Base-by-base conservation (phyloP, 2,113 vertebrate species). In the Phocoena phocoena region DNA sequence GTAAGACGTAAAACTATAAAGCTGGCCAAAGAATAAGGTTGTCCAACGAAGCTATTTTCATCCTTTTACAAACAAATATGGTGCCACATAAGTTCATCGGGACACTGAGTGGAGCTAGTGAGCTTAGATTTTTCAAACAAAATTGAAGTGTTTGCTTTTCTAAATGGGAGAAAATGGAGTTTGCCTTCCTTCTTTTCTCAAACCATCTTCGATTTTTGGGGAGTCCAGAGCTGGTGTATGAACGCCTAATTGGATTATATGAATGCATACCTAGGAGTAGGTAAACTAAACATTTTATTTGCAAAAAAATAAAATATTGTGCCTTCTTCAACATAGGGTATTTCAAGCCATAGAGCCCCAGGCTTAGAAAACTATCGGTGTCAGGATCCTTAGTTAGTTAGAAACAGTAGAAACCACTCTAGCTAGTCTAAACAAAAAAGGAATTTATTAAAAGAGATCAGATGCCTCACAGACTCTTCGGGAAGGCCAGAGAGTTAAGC, bases 21-120 rank as follows among this genome's bases (percentile, higher is more conserved):
- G 84, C 5, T 71, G 33, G 6, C 20, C n/a, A 26, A 81, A 96
- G 47, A 92, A 31, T 41, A 82, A 79, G 26, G 2, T 60, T 33
- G 28, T 86, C 31, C 41, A 77, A 26, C 8, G 31, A 80, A 67
- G 11, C 28, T 20, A 28, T 88, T 88, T 96, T 84, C 41, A 26
- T 71, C 76, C n/a, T 71, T n/a, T 81, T 84, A n/a, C 53, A 70
- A 73, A 53, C 8, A 2, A 53, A 31, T 55, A 31, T 25, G 31
- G 18, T 70, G 23, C 70, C 58, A 20, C 33, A 1, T 15, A 33
- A 5, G 4, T n/a, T n/a, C 25, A 50, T 41, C 1, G 65, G 50
- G 91, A 93, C 95, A 76, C 77, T 83, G 63, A 63, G 95, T 79
- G 96, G 97, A 94, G 89, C 91, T 65, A 92, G 93, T 96, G 95